A percentile compares a stretch with the other conserved stretches of the same genome.
Conservation (phyloP, 2,888 invertebrate genomes). For the Entomobrya multifasciata region DNA sequence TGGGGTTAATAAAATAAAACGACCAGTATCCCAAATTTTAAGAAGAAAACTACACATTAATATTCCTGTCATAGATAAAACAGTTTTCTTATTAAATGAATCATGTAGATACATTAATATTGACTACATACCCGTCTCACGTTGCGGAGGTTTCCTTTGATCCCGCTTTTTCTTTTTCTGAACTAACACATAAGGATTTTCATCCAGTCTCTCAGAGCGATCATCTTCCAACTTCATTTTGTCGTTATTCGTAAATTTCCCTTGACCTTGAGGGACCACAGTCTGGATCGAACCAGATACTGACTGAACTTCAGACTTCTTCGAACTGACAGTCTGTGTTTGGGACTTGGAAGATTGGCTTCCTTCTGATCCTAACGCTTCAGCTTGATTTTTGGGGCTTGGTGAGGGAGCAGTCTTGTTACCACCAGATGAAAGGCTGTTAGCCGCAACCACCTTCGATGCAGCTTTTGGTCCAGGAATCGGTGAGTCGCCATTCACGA, state of each 20-base stretch:
- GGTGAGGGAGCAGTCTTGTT: constrained; percentile 13
- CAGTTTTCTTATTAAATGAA: too few species aligned
- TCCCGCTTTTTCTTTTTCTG: constrained; percentile 70
- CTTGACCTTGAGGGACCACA: background rate
- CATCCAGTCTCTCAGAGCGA: constrained; percentile 42
- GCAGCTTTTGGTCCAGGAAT: background rate
- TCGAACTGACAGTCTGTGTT: background rate
- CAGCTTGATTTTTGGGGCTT: constrained; percentile 1
- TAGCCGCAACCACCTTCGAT: background rate
- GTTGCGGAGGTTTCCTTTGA: constrained; percentile 60
- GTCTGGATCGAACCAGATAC: background rate
- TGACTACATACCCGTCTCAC: constrained; percentile 43
- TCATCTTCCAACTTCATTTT: constrained; percentile 52
- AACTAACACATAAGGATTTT: constrained; percentile 68
- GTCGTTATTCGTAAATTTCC: background rate
- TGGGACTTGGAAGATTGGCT: background rate
- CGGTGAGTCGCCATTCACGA: constrained; percentile 5
- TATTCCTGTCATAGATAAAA: too few species aligned
- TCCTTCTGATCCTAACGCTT: background rate
- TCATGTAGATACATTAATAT: background rate
- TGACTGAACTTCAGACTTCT: background rate
- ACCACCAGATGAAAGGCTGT: background rate
- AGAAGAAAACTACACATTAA: too few species aligned
- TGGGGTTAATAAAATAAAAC: too few species aligned
- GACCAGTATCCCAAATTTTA: too few species aligned